Percentiles rank a stretch among this genome's conserved stretches.
These are phyloP conservation scores for Mylabris sibirica DNA, from an alignment of 2,888 invertebrate genomes.

Conservation along the genomic window DNA sequence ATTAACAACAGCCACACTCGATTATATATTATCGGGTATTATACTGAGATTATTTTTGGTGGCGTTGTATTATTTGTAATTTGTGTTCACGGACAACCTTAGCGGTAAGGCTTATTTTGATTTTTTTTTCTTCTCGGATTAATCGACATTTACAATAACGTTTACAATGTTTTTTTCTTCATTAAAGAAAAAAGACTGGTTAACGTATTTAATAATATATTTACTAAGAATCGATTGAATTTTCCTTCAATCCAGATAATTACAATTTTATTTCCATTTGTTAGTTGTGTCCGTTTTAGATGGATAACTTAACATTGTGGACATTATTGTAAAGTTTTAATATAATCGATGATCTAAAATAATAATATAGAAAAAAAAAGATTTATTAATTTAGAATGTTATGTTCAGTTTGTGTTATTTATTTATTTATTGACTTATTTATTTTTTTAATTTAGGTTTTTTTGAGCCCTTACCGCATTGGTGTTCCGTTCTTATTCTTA, in stretches of 20 bases:
- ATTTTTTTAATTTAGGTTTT: neutral
- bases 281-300: neutral
- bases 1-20: constrained; percentile 36
- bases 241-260: no score
- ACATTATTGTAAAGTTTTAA: neutral
- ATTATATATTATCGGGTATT: constrained; percentile 17
- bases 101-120: constrained; percentile 44
- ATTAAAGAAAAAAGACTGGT: neutral
- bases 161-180: neutral
- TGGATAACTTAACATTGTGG: neutral
- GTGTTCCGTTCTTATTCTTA: constrained; percentile 45
- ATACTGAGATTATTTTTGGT: constrained; percentile 26
- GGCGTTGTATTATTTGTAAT: constrained; percentile 42
- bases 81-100: constrained; percentile 46
- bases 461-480: constrained; percentile 42
- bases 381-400: neutral
- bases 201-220: no score
- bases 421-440: neutral
- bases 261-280: no score
- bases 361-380: neutral
- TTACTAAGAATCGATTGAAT: no score
- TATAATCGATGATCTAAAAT: neutral
- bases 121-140: neutral
- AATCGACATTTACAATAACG: neutral
- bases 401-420: neutral